Base-by-base conservation (phyloP, 37 sponge, comb jelly and placozoan genomes). In the Tethya wilhelma region DNA sequence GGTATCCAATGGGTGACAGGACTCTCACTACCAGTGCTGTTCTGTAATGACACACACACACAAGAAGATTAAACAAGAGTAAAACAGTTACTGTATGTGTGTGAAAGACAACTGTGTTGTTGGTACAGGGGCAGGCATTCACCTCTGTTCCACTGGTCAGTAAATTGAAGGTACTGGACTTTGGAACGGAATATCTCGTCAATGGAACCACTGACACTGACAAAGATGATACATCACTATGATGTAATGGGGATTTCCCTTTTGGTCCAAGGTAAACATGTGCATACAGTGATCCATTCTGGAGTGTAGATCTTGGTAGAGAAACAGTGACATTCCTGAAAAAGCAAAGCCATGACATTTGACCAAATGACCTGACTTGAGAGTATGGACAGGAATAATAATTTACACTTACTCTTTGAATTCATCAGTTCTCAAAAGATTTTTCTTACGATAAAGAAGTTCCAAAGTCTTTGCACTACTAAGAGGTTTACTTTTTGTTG, bases 1-100 rank as follows among this genome's bases (percentile, higher is more conserved):
- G 96, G 93, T 14, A 87, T 59, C 93, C 90, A 92, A 79, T 96
- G 96, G 22, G 87, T 87, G 23, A 81, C 57, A 5, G 85, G 81
- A 43, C 57, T 42, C 38, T 11, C 68, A 17, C 9, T 49, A 19
- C 9, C 17, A 19, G 17, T 19, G 17, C 55, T 49, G 9, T 19
- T 9, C 55, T 49, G 17, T 19, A 49, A 49, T 49, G 9, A 19
- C 9, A 19, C 14, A 49, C 55, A 19, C 14, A 49, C 17, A 19
- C 17, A 49, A 17, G 55, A 17, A 49, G 9, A 9, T 49, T 14
- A 49, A 49, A 14, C 14, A 14, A 19, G 53, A 19, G 53, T 49
- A 14, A 19, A 14, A 46, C n/a, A 25, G 30, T 55, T 14, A 22
- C 20, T 40, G 44, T 58, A 37, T 59, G 64, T 44, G 22, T 29